Conservation (phyloP, 2,113 vertebrate species). For the Heloderma charlesbogerti region DNA sequence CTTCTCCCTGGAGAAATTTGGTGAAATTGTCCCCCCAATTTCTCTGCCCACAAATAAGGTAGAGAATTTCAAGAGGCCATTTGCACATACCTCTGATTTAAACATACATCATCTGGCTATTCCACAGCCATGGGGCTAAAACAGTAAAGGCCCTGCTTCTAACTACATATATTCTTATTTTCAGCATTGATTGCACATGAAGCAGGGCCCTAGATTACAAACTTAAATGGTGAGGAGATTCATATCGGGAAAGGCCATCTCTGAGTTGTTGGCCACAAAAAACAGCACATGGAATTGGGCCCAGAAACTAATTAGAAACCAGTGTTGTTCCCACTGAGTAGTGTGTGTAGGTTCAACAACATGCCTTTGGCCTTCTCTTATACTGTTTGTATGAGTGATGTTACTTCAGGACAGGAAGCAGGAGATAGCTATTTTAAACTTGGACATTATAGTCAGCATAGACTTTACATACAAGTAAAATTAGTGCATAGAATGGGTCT, state of each 20-base stretch:
- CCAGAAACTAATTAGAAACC: background rate
- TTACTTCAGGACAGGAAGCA: too few species aligned
- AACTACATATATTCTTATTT: background rate
- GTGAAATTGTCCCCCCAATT: too few species aligned
- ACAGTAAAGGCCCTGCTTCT: background rate
- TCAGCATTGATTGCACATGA: too few species aligned
- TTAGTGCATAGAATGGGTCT: too few species aligned
- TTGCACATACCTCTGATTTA: too few species aligned
- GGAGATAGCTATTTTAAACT: background rate
- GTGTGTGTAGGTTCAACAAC: background rate
- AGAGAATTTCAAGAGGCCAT: too few species aligned
- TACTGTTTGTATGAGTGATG: too few species aligned
- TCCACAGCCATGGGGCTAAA: too few species aligned
- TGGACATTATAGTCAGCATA: background rate
- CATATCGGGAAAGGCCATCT: background rate
- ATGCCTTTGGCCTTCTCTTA: background rate
- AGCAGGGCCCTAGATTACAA: too few species aligned
- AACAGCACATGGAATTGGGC: background rate
- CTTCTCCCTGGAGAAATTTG: too few species aligned
- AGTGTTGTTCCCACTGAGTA: background rate
- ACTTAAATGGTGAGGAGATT: background rate
- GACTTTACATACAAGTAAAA: background rate
- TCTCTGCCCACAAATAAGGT: too few species aligned
- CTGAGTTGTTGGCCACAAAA: background rate
- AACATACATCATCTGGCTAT: too few species aligned